A percentile compares a stretch with the other conserved stretches of the same genome.
Evolutionary conservation across 2,888 invertebrate genomes (phyloP).

Genomic region (Pediacus dermestoides): DNA sequence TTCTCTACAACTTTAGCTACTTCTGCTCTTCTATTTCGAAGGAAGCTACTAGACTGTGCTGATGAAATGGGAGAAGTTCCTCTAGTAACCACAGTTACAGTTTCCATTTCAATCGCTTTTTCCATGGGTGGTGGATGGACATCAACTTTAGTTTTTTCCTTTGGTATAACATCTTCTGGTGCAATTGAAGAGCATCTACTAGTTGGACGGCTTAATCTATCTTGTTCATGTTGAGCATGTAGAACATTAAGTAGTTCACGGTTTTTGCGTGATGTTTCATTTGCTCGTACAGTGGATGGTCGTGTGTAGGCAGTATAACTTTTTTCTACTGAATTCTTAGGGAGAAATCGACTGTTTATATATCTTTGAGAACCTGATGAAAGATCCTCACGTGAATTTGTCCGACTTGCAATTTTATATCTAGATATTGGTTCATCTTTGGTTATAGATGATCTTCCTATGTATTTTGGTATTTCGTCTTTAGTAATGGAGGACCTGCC

Average conservation of each 20-base stretch:
- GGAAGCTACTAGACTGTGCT: constrained; percentile 52
- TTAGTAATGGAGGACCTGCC: constrained; percentile 24
- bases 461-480: constrained; percentile 24
- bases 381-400: constrained; percentile 43
- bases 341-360: constrained; percentile 48
- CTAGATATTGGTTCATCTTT: constrained; percentile 27
- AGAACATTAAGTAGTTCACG: constrained; percentile 45
- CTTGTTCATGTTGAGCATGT: constrained; percentile 42
- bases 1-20: constrained; percentile 70
- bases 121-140: constrained; percentile 12
- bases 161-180: constrained; percentile 31
- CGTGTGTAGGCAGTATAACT: constrained; percentile 47
- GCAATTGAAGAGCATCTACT: constrained; percentile 43
- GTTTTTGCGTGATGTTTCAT: constrained; percentile 46
- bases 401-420: constrained; percentile 26
- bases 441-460: constrained; percentile 17
- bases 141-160: constrained; percentile 13
- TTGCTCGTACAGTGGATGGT: constrained; percentile 40
- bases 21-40: constrained; percentile 66
- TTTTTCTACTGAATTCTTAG: constrained; percentile 48
- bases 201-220: constrained; percentile 37
- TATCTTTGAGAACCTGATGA: constrained; percentile 43
- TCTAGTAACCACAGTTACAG: constrained; percentile 65
- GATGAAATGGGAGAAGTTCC: constrained; percentile 77
- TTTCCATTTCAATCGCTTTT: constrained; percentile 44